phyloP scores from a whole-genome alignment of 2,888 invertebrate genomes.

The Noctua janthe region DNA sequence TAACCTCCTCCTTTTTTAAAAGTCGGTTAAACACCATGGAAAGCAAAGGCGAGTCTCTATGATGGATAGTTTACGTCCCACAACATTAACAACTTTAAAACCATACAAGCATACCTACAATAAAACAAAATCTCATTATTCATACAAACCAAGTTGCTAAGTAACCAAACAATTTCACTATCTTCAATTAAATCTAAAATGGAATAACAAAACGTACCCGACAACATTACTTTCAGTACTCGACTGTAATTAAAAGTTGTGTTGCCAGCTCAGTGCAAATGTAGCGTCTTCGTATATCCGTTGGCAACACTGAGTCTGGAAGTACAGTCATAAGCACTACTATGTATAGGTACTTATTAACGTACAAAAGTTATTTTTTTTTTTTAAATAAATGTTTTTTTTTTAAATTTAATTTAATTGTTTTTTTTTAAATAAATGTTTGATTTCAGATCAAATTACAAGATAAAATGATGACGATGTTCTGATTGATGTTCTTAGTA shows the following conservation, averaged over 20 bases:
- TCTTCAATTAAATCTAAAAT: conserved; percentile 55
- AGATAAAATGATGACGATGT: too few species aligned
- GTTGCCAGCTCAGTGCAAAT: conserved; percentile 57
- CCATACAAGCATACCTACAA: background rate
- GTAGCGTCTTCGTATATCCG: conserved; percentile 60
- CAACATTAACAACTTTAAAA: background rate
- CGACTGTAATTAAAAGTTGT: conserved; percentile 64
- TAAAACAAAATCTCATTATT: conserved; percentile 15
- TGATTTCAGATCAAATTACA: too few species aligned
- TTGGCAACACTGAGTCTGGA: conserved; percentile 39
- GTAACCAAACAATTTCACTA: conserved; percentile 37
- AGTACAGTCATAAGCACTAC: background rate
- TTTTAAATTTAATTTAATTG: too few species aligned
- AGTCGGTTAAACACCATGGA: background rate
- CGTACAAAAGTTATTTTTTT: background rate
- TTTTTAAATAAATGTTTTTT: too few species aligned
- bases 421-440: background rate
- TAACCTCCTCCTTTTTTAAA: background rate
- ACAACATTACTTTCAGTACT: conserved; percentile 45
- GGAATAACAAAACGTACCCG: conserved; percentile 35
- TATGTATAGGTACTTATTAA: background rate
- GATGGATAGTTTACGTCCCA: background rate
- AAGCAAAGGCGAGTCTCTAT: background rate
- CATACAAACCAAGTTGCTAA: conserved; percentile 21
- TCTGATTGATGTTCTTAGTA: too few species aligned